phyloP scores from a whole-genome alignment of 2,888 invertebrate species.

The Aradus depressus region DNA sequence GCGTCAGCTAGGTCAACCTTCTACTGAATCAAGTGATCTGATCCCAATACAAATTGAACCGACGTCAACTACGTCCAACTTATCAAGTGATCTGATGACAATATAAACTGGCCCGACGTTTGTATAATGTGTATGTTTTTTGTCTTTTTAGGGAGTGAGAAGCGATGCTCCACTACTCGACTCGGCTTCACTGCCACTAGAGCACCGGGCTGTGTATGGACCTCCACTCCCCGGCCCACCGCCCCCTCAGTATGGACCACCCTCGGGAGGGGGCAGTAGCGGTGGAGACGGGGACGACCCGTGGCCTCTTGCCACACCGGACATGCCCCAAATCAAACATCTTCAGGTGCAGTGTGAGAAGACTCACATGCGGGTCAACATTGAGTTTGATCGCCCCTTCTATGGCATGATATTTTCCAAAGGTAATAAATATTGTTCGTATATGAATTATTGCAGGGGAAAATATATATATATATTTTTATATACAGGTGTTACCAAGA shows the following conservation, averaged over 20 bases:
- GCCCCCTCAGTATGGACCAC: slow-evolving; percentile 23
- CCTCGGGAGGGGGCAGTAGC: slow-evolving; percentile 37
- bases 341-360: slow-evolving; percentile 91
- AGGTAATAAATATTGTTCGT: too few relatives aligned
- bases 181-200: slow-evolving; percentile 32
- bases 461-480: too few relatives aligned
- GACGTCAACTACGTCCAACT: too few relatives aligned
- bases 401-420: slow-evolving; percentile 93
- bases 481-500: too few relatives aligned
- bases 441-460: too few relatives aligned
- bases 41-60: too few relatives aligned
- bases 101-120: too few relatives aligned
- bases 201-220: slow-evolving; percentile 33
- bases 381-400: slow-evolving; percentile 90
- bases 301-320: slow-evolving; percentile 70
- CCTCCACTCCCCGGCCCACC: slow-evolving; percentile 29
- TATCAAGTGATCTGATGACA: too few relatives aligned
- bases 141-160: slow-evolving; percentile 26
- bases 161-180: slow-evolving; percentile 30
- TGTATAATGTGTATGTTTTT: too few relatives aligned
- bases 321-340: slow-evolving; percentile 87
- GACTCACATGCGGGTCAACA: slow-evolving; percentile 83
- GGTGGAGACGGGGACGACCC: slow-evolving; percentile 49
- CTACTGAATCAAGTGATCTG: too few relatives aligned
- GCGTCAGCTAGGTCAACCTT: too few relatives aligned